Evolutionary conservation across 2,888 invertebrate genomes (phyloP), one percentile per base, ranked within the genome.

Genomic region (Agonum fuliginosum): DNA sequence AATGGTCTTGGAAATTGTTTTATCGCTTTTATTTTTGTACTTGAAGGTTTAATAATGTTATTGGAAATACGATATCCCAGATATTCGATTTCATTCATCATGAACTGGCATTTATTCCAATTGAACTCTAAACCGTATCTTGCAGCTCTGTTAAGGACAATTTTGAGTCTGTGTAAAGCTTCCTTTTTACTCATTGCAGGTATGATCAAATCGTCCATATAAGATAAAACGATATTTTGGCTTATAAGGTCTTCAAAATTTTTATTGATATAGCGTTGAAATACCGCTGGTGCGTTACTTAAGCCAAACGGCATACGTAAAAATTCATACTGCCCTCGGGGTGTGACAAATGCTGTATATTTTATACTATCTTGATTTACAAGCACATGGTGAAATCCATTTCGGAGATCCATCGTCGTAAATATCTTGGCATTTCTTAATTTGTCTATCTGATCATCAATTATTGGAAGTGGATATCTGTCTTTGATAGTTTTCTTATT

Each of bases 291-390:
- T 0, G 81, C 81, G n/a, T 82, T 83, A n/a, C n/a, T n/a, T 1
- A 85, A 46, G 1, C 85, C 84, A 80, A 85, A 85, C 0, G 84
- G 85, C 58, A 82, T 81, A 71, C 79, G 80, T 14, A 81, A 51
- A 72, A 85, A 83, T 75, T 85, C 84, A 78, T 80, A 84, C 37
- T 82, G 84, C 19, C 82, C 82, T 78, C 81, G 80, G 2, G 79
- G 83, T 8, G 82, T 82, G 3, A 84, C 83, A 79, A 84, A 85
- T 0, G 85, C 77, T 0, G 84, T 83, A 37, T 83, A 84, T 77
- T 82, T 81, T 0, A 73, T 30, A 10, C 80, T 79, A 12, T 74
- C 65, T 30, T 78, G 54, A 5, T 80, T 77, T 0, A 84, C 74
- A 3, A 78, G 77, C 5, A 83, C 81, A 77, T 83, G 83, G 14